Base-by-base conservation (phyloP, 1,140 invertebrate genomes). In the Trichonephila inaurata region DNA sequence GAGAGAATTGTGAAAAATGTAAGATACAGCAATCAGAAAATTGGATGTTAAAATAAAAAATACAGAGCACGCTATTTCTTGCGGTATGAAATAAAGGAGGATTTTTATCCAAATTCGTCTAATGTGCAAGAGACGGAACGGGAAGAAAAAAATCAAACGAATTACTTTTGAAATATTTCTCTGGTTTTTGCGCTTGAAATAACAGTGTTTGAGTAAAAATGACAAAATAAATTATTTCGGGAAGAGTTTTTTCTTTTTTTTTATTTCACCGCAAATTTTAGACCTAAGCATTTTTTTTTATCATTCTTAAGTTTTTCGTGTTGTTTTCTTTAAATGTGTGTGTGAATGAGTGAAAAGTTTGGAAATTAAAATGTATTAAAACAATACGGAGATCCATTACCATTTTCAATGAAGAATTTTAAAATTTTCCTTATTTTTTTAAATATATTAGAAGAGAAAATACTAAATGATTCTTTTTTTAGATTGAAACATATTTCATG, bases 141-240 rank as follows among this genome's bases (percentile, higher is more conserved):
- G 16, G 3, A 77, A 40, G 4, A 33, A 72, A 33, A 33, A 77
- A 33, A 5, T 28, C 28, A 77, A 77, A 40, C 28, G 18, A 77
- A 77, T 77, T 77, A 33, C 72, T 77, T 77, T 77, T 1, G 33
- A 77, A 77, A 77, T 77, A 77, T 77, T 77, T 77, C 72, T 40
- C 72, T 19, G 28, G 28, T 12, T 40, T 77, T 77, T 28, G 72
- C 72, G 14, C 28, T 40, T 18, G 10, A 77, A 77, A 18, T 77
- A 33, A 28, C 72, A 77, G 72, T 7, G 72, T n/a, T n/a, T 77
- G 28, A 16, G 72, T 18, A 40, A 33, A 77, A 40, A 28, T 77
- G 72, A 77, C 28, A 77, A 77, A 77, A 77, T 77, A 77, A 77
- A 77, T 77, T 77, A 33, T 40, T 77, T 72, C 33, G 1, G 28